Evolutionary conservation across 2,888 invertebrate species (phyloP), one percentile per base, ranked within the genome.

Genomic region (Acleris sparsana): DNA sequence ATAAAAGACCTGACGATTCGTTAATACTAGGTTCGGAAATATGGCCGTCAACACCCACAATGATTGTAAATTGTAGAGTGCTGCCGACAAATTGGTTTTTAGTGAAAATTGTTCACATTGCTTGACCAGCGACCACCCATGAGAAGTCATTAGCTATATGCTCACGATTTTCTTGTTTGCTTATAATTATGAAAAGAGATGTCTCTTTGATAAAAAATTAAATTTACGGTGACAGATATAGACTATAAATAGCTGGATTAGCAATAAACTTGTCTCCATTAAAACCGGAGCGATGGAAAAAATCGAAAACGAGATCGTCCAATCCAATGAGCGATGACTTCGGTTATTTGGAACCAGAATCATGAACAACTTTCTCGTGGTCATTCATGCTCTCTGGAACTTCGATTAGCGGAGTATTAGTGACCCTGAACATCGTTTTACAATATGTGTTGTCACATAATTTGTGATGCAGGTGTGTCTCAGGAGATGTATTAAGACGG

Each of bases 281-380:
- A 74, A 71, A 85, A 84, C 84, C 78, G 74, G 85, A 79, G 78
- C 61, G 57, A 73, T 73, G 78, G 72, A 79, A 81, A 80, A 78
- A 75, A 77, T 79, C 73, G 71, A 72, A 80, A 80, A 83, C 77
- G 78, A 78, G 81, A 82, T 78, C 80, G 72, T 13, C 39, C 39
- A 39, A 64, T 72, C 72, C 73, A 77, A 76, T 73, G 74, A 77
- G 73, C 72, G 73, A 82, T 82, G 79, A 78, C 79, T 82, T 82
- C 80, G 80, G 79, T 80, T 73, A 79, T 83, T 80, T 77, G 72
- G 80, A 82, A 80, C 77, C 74, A 77, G 74, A 82, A 77, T 76
- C 77, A 73, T 77, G 72, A 74, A 78, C 85, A 87, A 89, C 90
- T 91, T 90, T 90, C 90, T 80, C 87, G 71, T 74, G 72, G 74